Evolutionary conservation across 2,888 invertebrate species (phyloP), one percentile per base, ranked within the genome.

Genomic region (Ophion ellenae): DNA sequence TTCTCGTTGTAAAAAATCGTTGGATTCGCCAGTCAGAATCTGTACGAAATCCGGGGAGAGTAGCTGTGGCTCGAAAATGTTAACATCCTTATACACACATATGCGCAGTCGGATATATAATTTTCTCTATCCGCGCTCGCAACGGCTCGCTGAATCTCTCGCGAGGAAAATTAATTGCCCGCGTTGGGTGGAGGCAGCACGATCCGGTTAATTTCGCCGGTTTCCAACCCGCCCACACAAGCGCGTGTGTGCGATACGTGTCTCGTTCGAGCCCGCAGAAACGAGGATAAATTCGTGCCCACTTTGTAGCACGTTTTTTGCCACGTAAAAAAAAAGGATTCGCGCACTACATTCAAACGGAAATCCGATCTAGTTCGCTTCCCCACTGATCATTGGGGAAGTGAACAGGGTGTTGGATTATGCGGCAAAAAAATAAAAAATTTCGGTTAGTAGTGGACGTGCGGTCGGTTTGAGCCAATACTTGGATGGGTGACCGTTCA

Each of bases 121-220:
- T 53, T 53, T 53, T 53, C 53, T 53, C 53, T 53, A 53, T 53
- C 53, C 53, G 53, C 14, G 53, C 14, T 53, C 17, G 53, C 53
- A 53, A 17, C 17, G 17, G 53, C 53, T 14, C 53, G 53, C 5
- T 17, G 14, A 53, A 5, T 14, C 53, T 53, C 53, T 14, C 17
- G 28, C 47, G 57, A 47, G 3, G 3, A 47, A 70, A 79, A 70
- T 24, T 69, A 70, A 79, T 70, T 79, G 69, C n/a, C 78, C 28
- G 69, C 70, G 24, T 32, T 20, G 28, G 36, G 47, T n/a, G 45
- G 70, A 32, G 57, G 66, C 57, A 45, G 78, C 47, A 36, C 61
- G 47, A 70, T 70, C 70, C 78, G 45, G 78, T 79, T 79, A 17
- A 63, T 69, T 70, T 79, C 61, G 78, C 61, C 70, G 59, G 40